Evolutionary conservation across 2,888 invertebrate genomes (phyloP), one percentile per base, ranked within the genome.

Genomic region (Ctena decussata): DNA sequence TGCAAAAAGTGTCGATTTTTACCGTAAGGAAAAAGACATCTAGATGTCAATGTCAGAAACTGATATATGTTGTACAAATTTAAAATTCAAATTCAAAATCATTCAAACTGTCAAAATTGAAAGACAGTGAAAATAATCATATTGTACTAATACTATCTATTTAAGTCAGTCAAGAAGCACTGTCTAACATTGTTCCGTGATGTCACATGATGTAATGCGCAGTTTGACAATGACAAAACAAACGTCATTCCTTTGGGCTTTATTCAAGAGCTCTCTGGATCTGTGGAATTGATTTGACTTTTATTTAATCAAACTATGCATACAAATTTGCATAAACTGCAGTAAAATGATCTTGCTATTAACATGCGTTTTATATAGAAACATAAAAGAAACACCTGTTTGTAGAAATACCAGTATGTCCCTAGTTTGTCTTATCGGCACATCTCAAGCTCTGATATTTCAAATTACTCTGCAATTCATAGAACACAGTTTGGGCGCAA

Each of bases 71-170:
- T 3, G 32, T 65, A 6, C 65, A 65, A 3, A 1, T 27, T 65
- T 65, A 12, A 65, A 65, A 35, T 65, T 65, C 12, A 65, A 65
- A 65, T 65, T 65, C 32, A 65, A 65, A 65, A 65, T 35, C 32
- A 32, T 65, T 65, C 65, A 65, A 65, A 35, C 32, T 30, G 65
- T 65, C 65, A 65, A 35, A 65, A 35, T 35, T 65, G 65, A 32
- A 24, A 18, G 30, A 35, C 15, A 65, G 8, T 21, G 65, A 65
- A 35, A 30, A 65, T 35, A 65, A 65, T 24, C 57, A n/a, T 49
- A 49, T 49, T 49, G 49, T 57, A 24, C 57, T 5, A 27, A 6
- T 11, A 41, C 6, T 41, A 57, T 57, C 57, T 27, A 57, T 57
- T 57, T 57, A 24, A 57, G 12, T 57, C 57, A 27, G 57, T 57